Evolutionary conservation across 2,113 vertebrate genomes (phyloP), one percentile per base, ranked within the genome.

Genomic region (Semnornis frantzii): DNA sequence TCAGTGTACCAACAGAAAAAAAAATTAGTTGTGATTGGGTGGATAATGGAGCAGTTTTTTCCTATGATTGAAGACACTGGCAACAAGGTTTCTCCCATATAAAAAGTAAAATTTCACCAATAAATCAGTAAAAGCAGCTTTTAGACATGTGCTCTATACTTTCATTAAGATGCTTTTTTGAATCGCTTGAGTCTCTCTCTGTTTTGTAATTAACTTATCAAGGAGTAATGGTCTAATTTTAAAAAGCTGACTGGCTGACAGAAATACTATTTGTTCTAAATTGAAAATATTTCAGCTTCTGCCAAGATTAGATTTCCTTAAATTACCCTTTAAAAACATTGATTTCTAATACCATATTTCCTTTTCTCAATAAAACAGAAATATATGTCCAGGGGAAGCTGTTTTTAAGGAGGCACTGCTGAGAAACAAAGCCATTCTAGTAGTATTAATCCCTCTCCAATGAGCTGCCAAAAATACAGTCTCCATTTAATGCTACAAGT

Each of bases 221-320:
- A 92, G 85, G 75, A 96, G 86, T 95, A 96, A 97, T 95, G 85
- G 91, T 90, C 69, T 94, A 94, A 96, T 94, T 88, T 97, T 27
- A 85, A 92, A 93, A 95, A 91, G 84, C 59, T 1, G 31, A 37
- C 72, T 96, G 82, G 82, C 85, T 96, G 93, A 94, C 89, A 94
- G 92, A 95, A 96, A 94, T 96, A 89, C 85, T 95, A 83, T 95
- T 94, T 93, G 69, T 84, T 87, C 71, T 94, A 96, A 92, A 96
- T 92, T 93, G 91, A 92, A 96, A 96, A 92, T 96, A 89, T 91
- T 94, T 95, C 94, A 94, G 71, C 60, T 64, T 94, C 96, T 94
- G 92, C 92, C 94, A 97, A 94, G 95, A 96, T 86, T 94, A 96
- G 85, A 94, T 95, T 97, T 95, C 87, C 93, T 94, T 97, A 92